A percentile compares a stretch with the other conserved stretches of the same genome.
These are phyloP conservation scores for Brachyptera putata DNA, from an alignment of 2,888 invertebrate species.

Conservation along the genomic window DNA sequence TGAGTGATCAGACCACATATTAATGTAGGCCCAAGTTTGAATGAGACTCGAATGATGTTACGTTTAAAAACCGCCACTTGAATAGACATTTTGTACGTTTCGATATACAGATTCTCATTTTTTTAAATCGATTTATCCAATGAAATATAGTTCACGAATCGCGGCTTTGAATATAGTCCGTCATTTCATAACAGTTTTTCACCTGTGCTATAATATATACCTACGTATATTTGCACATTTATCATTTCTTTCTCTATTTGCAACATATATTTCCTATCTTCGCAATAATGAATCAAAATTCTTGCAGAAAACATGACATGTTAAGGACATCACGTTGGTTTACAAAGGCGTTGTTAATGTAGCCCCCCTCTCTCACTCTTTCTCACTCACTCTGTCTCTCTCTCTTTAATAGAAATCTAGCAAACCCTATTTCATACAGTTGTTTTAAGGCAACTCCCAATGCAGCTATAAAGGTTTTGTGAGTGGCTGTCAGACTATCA, in stretches of 20 bases:
- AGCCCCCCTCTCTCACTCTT: background rate
- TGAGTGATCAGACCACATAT: too few species aligned
- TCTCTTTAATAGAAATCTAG: background rate
- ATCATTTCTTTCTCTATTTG: conserved; percentile 25
- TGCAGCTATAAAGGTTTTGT: too few species aligned
- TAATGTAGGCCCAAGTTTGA: too few species aligned
- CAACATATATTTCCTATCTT: conserved; percentile 30
- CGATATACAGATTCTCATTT: too few species aligned
- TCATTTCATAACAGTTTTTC: conserved; percentile 7
- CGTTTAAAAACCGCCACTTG: too few species aligned
- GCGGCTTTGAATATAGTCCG: conserved; percentile 17
- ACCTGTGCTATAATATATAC: too few species aligned
- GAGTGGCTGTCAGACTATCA: too few species aligned
- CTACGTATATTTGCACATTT: conserved; percentile 23
- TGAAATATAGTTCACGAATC: too few species aligned
- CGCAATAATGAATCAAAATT: conserved; percentile 18
- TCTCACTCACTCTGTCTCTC: background rate
- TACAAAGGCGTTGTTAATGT: conserved; percentile 5
- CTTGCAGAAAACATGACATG: conserved; percentile 7
- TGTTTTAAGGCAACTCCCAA: conserved; percentile 4
- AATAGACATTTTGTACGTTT: too few species aligned
- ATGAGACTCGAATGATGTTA: too few species aligned
- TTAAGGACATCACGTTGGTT: conserved; percentile 5
- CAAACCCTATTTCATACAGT: background rate
- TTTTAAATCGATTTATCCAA: too few species aligned